Evolutionary conservation across 2,888 invertebrate species (phyloP), one percentile per base, ranked within the genome.

Genomic region (Nymphalis polychloros): DNA sequence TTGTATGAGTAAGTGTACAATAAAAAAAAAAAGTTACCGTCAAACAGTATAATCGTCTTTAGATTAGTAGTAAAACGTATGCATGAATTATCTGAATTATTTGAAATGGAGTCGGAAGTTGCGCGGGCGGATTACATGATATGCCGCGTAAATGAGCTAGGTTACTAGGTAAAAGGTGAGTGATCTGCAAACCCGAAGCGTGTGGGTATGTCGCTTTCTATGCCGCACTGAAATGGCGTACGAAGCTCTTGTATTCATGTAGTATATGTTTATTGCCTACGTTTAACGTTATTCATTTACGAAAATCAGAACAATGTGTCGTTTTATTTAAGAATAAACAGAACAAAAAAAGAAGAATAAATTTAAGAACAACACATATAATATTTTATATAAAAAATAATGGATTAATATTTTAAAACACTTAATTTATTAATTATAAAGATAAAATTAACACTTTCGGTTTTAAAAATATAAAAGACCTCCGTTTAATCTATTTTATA

Each of bases 111-210:
- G 61, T 64, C 64, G 64, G 64, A 68, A 68, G 59, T 50, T 60
- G 55, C 63, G 49, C 63, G 55, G 64, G 27, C 61, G 64, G 61
- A 57, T 64, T 60, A 57, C 53, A 68, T 41, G 57, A 57, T 57
- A 41, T 57, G 57, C 59, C 64, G 66, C 68, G 72, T 69, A 70
- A 76, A 72, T 72, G 62, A 76, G 73, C 65, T 73, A 73, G 78
- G 78, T 78, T 74, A 79, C 75, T 79, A 70, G 79, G 79, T 78
- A 78, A 79, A 75, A 79, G 79, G 79, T 79, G 77, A 78, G 73
- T 77, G 77, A 73, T 77, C 78, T 75, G 69, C 66, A 62, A 65
- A 59, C 68, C 61, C 61, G 47, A 68, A 64, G 55, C 63, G 69
- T 67, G 68, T 64, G 68, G 67, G 68, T 72, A 68, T 66, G 63